These are phyloP conservation scores for Tursiops truncatus DNA, from an alignment of 2,113 vertebrate species.

Conservation along the genomic window DNA sequence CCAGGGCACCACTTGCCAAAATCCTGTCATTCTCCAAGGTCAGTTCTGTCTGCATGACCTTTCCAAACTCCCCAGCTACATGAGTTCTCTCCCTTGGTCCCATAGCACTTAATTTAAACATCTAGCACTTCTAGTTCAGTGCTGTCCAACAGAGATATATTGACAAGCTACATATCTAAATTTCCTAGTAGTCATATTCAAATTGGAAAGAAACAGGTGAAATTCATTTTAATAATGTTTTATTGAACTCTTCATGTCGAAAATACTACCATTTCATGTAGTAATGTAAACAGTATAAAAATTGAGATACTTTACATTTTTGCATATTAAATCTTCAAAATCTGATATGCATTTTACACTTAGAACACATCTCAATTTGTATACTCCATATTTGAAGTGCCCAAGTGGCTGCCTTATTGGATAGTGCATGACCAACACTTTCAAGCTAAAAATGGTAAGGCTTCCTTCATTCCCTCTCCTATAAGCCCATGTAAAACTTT, in stretches of 20 bases:
- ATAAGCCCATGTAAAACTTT: not conserved
- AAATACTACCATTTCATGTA: not conserved
- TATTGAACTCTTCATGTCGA: not conserved
- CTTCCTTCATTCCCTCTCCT: not conserved
- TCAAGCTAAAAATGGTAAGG: not conserved
- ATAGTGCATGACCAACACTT: not conserved
- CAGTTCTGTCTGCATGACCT: not conserved
- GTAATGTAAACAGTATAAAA: constrained; percentile 16
- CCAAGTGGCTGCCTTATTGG: not conserved
- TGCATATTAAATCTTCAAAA: constrained; percentile 32
- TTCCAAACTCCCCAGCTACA: not conserved
- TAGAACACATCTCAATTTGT: not conserved
- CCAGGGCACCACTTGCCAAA: constrained; percentile 34
- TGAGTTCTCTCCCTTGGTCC: not conserved
- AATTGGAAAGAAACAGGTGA: not conserved
- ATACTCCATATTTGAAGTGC: not conserved
- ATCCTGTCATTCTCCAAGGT: constrained; percentile 23
- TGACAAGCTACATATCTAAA: not conserved
- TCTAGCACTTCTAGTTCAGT: not conserved
- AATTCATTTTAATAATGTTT: not conserved
- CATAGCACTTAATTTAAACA: not conserved
- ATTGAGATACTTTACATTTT: not conserved
- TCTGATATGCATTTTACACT: not conserved
- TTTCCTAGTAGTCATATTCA: not conserved
- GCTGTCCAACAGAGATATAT: not conserved